Evolutionary conservation across 2,888 invertebrate genomes (phyloP), one percentile per base, ranked within the genome.

Genomic region (Eupithecia dodoneata): DNA sequence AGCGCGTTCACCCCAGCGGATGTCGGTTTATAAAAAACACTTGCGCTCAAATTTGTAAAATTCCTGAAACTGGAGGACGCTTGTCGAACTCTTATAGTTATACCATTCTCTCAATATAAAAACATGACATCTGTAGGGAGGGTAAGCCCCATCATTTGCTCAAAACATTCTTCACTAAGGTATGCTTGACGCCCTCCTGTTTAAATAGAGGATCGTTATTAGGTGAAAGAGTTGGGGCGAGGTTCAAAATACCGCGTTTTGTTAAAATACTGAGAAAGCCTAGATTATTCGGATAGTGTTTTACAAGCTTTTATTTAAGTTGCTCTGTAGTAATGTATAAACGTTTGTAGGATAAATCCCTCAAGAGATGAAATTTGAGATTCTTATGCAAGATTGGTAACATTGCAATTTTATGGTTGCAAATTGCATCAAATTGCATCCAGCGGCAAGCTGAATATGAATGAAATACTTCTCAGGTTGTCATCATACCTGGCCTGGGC

Each of bases 201-300:
- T 81, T 82, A 89, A 89, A 89, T 88, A 88, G 87, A 87, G 89
- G 88, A 87, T 88, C 89, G 86, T 90, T 90, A 88, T 87, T 87
- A 85, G 85, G 85, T 83, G 78, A 85, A 84, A 82, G 84, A 69
- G 76, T 76, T 79, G 45, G 18, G 74, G 77, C 15, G 44, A n/a
- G 63, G 78, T 74, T 41, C 9, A 4, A 70, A 12, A 13, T 45
- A 4, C 41, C 45, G 80, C 76, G 70, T 6, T 30, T 4, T 13
- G 5, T 41, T 42, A 44, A 67, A 67, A 42, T 15, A 15, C n/a
- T 0, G 2, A n/a, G 7, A 55, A 7, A n/a, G 3, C 1, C n/a
- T 30, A 30, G 30, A 30, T 30, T 30, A 30, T 30, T 30, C 30
- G 30, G 30, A 30, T 30, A 30, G 30, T 1, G 30, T 30, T 30